Percentiles rank a stretch among this genome's conserved stretches.
phyloP scores from a whole-genome alignment of 2,888 invertebrate species.

The Thymelicus sylvestris region DNA sequence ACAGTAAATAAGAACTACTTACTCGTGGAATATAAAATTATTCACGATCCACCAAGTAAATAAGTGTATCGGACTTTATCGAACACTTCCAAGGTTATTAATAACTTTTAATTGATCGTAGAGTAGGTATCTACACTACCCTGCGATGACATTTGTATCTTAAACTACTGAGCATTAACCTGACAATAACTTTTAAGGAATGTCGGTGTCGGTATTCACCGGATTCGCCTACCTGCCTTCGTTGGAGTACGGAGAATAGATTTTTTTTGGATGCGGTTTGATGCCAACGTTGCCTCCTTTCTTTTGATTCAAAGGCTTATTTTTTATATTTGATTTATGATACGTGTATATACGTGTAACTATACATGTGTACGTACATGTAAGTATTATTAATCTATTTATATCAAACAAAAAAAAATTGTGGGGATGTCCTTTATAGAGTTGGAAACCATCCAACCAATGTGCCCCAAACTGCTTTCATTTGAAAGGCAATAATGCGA shows the following conservation, averaged over 20 bases:
- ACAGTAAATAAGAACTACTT: constrained; percentile 19
- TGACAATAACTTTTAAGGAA: constrained; percentile 26
- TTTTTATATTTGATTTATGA: background rate
- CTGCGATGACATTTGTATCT: background rate
- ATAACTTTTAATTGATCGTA: background rate
- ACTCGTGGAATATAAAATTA: constrained; percentile 9
- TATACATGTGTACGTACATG: no score
- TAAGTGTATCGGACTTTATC: constrained; percentile 12
- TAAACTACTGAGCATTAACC: constrained; percentile 14
- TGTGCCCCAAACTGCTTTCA: no score
- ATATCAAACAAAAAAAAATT: no score
- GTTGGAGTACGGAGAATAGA: background rate
- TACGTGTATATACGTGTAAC: no score
- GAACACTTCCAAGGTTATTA: background rate
- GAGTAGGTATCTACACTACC: background rate
- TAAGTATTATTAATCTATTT: no score
- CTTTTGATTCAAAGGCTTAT: background rate
- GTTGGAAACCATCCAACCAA: no score
- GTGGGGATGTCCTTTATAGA: no score
- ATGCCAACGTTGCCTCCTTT: background rate
- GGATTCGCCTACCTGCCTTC: constrained; percentile 45
- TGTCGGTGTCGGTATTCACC: constrained; percentile 46
- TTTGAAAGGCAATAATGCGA: no score
- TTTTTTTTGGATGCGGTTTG: constrained; percentile 6
- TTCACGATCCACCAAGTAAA: constrained; percentile 1